A percentile compares a stretch with the other conserved stretches of the same genome.
These are phyloP conservation scores for Eupithecia vulgata DNA, from an alignment of 2,888 invertebrate species.

Conservation along the genomic window DNA sequence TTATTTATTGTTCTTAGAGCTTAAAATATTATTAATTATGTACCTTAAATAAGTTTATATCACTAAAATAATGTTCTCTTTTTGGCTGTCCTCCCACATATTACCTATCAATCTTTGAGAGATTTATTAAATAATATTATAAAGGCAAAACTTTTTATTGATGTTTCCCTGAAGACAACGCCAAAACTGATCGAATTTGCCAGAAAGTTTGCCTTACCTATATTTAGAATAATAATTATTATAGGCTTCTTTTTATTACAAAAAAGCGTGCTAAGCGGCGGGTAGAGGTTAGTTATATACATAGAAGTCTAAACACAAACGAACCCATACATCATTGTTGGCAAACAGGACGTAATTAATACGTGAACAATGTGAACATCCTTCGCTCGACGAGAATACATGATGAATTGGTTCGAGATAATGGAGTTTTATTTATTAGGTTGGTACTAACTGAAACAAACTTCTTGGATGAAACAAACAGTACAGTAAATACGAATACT, in stretches of 20 bases:
- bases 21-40: too few relatives aligned
- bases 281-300: not conserved
- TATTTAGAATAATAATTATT: too few relatives aligned
- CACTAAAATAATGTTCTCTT: too few relatives aligned
- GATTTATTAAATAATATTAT: too few relatives aligned
- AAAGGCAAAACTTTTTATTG: not conserved
- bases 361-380: constrained; percentile 11
- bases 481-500: not conserved
- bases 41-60: too few relatives aligned
- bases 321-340: constrained; percentile 57
- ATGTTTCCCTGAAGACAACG: not conserved
- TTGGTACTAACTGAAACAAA: not conserved
- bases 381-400: constrained; percentile 17
- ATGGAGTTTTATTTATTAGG: constrained; percentile 1
- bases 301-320: not conserved
- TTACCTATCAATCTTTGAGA: too few relatives aligned
- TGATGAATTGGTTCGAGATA: constrained; percentile 5
- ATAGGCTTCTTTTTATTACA: too few relatives aligned
- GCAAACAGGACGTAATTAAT: constrained; percentile 59
- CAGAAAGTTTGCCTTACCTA: not conserved
- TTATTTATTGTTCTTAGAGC: too few relatives aligned
- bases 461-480: not conserved
- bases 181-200: not conserved
- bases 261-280: too few relatives aligned
- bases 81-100: too few relatives aligned